A percentile compares a stretch with the other conserved stretches of the same genome.
Conservation (phyloP, 2,797 vertebrate genomes). For the Emydoidea blandingii region DNA sequence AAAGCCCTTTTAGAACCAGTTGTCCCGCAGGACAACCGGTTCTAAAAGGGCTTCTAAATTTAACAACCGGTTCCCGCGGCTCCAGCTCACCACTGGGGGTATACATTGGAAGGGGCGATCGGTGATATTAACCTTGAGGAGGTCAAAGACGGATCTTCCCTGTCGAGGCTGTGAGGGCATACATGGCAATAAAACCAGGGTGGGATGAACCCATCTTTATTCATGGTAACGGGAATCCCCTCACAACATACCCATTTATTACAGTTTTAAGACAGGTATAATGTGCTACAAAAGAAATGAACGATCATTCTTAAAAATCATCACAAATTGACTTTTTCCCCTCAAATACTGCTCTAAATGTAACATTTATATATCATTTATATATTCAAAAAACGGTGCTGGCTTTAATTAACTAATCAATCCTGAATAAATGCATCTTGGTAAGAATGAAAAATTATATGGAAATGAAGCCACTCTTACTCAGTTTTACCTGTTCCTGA, state of each 20-base stretch:
- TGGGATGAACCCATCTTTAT: too few relatives aligned
- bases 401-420: slow-evolving; percentile 54
- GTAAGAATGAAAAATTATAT: slow-evolving; percentile 44
- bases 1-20: too few relatives aligned
- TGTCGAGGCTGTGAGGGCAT: neutral
- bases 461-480: slow-evolving; percentile 32
- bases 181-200: neutral
- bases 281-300: neutral
- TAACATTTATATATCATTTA: slow-evolving; percentile 37
- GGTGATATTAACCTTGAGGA: neutral
- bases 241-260: neutral
- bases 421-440: slow-evolving; percentile 26
- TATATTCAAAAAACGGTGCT: slow-evolving; percentile 44
- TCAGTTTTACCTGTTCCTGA: slow-evolving; percentile 9
- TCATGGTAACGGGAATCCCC: neutral
- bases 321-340: slow-evolving; percentile 35
- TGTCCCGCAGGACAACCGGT: too few relatives aligned
- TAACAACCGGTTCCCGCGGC: too few relatives aligned
- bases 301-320: slow-evolving; percentile 35
- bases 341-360: slow-evolving; percentile 21
- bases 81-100: too few relatives aligned
- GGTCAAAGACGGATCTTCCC: neutral
- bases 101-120: too few relatives aligned
- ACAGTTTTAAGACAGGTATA: neutral
- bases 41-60: too few relatives aligned